Conservation (phyloP, 2,797 vertebrate genomes). For the Xiphorhynchus erythropygius region DNA sequence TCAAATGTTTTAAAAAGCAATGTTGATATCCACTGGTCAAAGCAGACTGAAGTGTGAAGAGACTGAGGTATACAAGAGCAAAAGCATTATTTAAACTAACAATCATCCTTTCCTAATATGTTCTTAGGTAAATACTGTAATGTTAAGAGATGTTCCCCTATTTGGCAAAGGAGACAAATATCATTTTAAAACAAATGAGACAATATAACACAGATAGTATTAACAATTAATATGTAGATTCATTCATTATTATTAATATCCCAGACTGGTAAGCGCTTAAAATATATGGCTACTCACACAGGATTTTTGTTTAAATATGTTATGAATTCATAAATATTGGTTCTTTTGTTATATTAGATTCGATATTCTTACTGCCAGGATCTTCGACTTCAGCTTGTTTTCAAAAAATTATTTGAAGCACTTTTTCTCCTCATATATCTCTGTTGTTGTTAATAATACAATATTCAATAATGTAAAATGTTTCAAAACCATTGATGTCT, state of each 20-base stretch:
- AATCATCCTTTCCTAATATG: not conserved
- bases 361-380: not conserved
- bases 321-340: not conserved
- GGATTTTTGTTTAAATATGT: not conserved
- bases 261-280: not conserved
- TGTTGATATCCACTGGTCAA: not conserved
- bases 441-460: not conserved
- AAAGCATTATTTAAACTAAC: conserved; percentile 4
- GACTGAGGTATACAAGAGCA: not conserved
- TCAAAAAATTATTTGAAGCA: not conserved
- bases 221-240: not conserved
- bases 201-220: not conserved
- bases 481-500: not conserved
- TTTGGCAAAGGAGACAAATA: not conserved
- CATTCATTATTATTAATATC: not conserved
- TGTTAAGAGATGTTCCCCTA: not conserved
- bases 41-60: not conserved
- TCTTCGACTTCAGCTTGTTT: not conserved
- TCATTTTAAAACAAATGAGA: not conserved
- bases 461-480: not conserved
- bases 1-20: not conserved
- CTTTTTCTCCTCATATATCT: not conserved
- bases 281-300: not conserved
- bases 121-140: not conserved
- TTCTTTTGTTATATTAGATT: not conserved